Conservation (phyloP, 64 coral and sea anemone species). For the Exaiptasia diaphana region DNA sequence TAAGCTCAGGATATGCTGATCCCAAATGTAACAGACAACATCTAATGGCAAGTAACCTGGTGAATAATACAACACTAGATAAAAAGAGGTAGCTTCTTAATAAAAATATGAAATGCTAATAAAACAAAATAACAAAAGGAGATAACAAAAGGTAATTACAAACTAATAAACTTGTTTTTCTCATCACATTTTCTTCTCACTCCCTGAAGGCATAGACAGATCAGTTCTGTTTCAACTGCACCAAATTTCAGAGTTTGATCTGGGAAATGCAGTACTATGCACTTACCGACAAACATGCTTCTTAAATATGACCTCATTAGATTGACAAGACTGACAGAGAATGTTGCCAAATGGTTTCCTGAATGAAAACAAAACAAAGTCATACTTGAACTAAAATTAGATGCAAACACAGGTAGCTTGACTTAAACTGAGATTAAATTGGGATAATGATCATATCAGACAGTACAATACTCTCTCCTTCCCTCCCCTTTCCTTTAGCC, state of each 20-base stretch:
- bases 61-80: neutral
- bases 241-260: neutral
- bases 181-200: neutral
- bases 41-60: constrained; percentile 69
- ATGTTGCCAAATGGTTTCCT: neutral
- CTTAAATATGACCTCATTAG: constrained; percentile 57
- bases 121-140: neutral
- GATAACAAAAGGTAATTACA: neutral
- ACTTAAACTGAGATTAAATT: too few relatives aligned
- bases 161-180: neutral
- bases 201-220: neutral
- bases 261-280: neutral
- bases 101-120: neutral
- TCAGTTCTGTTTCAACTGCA: neutral
- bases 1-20: constrained; percentile 70
- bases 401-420: too few relatives aligned
- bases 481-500: too few relatives aligned
- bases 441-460: too few relatives aligned
- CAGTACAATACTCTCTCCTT: too few relatives aligned
- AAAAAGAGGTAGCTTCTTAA: neutral
- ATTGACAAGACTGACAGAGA: constrained; percentile 22
- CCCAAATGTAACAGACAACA: constrained; percentile 89
- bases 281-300: constrained; percentile 82
- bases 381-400: too few relatives aligned
- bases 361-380: neutral